Conservation (phyloP, 2,888 invertebrate species). For the Drosophila koepferae region DNA sequence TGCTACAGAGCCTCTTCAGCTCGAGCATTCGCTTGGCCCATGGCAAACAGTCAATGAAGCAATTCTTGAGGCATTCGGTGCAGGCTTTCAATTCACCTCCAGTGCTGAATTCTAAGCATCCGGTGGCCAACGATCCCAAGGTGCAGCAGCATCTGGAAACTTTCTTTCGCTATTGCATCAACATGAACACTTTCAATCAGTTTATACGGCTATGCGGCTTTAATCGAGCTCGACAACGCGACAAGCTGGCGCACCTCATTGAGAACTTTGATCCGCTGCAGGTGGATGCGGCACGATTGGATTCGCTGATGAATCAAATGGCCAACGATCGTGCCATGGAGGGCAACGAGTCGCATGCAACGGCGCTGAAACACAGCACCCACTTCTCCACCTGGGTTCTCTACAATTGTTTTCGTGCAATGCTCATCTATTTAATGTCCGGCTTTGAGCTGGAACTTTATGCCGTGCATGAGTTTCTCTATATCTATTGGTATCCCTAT, state of each 20-base stretch:
- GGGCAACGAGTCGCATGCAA: slow-evolving; percentile 92
- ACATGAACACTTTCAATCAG: slow-evolving; percentile 92
- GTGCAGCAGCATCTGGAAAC: slow-evolving; percentile 95
- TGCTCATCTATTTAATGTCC: slow-evolving; percentile 96
- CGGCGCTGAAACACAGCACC: slow-evolving; percentile 86
- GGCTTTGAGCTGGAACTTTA: slow-evolving; percentile 98
- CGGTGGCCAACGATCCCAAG: slow-evolving; percentile 85
- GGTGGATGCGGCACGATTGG: slow-evolving; percentile 95
- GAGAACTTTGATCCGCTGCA: slow-evolving; percentile 94
- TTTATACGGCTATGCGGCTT: slow-evolving; percentile 96
- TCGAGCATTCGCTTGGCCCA: slow-evolving; percentile 84
- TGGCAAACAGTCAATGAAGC: slow-evolving; percentile 87
- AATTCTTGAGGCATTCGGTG: slow-evolving; percentile 94
- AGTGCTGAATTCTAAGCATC: slow-evolving; percentile 91
- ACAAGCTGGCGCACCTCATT: slow-evolving; percentile 94
- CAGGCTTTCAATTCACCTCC: slow-evolving; percentile 96
- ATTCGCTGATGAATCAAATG: slow-evolving; percentile 91
- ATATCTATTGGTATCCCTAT: slow-evolving; percentile 98
- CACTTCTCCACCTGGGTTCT: slow-evolving; percentile 93
- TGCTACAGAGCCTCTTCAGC: slow-evolving; percentile 92
- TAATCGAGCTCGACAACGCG: slow-evolving; percentile 97
- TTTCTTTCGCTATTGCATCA: slow-evolving; percentile 92
- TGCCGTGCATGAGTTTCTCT: slow-evolving; percentile 97
- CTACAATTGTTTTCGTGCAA: slow-evolving; percentile 95
- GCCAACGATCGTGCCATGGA: slow-evolving; percentile 88